These are phyloP conservation scores for Terebella lapidaria DNA, from an alignment of 2,888 invertebrate species.

Conservation along the genomic window DNA sequence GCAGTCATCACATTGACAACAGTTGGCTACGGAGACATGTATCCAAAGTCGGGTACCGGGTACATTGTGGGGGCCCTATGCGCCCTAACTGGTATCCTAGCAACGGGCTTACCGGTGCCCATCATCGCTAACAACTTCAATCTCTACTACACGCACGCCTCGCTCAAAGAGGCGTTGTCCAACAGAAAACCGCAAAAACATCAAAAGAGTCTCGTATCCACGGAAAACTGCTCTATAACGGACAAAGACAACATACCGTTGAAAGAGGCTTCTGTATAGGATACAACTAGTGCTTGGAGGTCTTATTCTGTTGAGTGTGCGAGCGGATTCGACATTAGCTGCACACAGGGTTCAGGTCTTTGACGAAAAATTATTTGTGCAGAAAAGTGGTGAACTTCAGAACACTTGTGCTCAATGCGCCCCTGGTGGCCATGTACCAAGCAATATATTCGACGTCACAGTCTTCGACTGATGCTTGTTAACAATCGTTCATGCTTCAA, in stretches of 20 bases:
- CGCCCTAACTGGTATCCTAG: slow-evolving; percentile 35
- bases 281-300: too few species aligned
- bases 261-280: not conserved
- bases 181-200: slow-evolving; percentile 12
- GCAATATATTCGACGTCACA: too few species aligned
- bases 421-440: too few species aligned
- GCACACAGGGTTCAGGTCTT: too few species aligned
- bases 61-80: slow-evolving; percentile 36
- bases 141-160: slow-evolving; percentile 29
- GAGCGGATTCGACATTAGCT: too few species aligned
- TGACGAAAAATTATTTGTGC: too few species aligned
- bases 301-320: too few species aligned
- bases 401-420: too few species aligned
- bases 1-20: slow-evolving; percentile 38
- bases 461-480: too few species aligned
- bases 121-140: slow-evolving; percentile 39
- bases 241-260: not conserved
- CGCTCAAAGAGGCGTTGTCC: slow-evolving; percentile 18
- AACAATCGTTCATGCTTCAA: too few species aligned
- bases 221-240: not conserved
- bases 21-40: slow-evolving; percentile 38
- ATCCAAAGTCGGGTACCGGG: slow-evolving; percentile 30
- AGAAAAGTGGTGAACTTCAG: too few species aligned
- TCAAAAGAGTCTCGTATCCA: not conserved
- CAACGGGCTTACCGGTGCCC: slow-evolving; percentile 39